Evolutionary conservation across 2,888 invertebrate genomes (phyloP), one percentile per base, ranked within the genome.

Genomic region (Microctonus hyperodae): DNA sequence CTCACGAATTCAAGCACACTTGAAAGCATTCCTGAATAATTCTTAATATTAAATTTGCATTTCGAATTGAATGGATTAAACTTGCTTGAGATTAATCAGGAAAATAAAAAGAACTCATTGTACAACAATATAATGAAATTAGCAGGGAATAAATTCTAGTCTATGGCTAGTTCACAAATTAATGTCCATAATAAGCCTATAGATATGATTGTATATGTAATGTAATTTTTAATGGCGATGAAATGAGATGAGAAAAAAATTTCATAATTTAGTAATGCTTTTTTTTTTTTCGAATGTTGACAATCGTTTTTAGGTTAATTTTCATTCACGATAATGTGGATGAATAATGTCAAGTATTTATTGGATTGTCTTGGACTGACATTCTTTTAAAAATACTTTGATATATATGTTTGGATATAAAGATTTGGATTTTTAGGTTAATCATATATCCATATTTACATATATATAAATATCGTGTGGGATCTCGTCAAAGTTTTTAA

Each of bases 1-100:
- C 76, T 83, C 66, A 83, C 83, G 23, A 79, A 81, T 48, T 79
- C 83, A 53, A 75, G 77, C 55, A 81, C 78, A 57, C 75, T 84
- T 64, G 83, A 84, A 70, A 83, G 83, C 70, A 83, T 83, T 69
- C 83, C 83, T 35, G 83, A 83, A 74, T 82, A 75, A 80, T 67
- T 59, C 11, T 22, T n/a, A 50, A 7, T 25, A 1, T n/a, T 16
- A 25, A 23, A 23, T 2, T 37, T 25, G 22, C 16, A 20, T 16
- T 44, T n/a, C 4, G 16, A 16, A 44, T 28, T 28, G 28, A 23
- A 23, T 25, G 57, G 7, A 33, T 20, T 33, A 5, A 28, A 16
- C 6, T 23, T 40, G 28, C 13, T 23, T 2, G 10, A 48, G 28
- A n/a, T 31, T n/a, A 28, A 7, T 10, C 48, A 16, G 16, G 10